A percentile compares a stretch with the other conserved stretches of the same genome.
phyloP scores from a whole-genome alignment of 2,797 vertebrate genomes.

The Xenentodon cancila region DNA sequence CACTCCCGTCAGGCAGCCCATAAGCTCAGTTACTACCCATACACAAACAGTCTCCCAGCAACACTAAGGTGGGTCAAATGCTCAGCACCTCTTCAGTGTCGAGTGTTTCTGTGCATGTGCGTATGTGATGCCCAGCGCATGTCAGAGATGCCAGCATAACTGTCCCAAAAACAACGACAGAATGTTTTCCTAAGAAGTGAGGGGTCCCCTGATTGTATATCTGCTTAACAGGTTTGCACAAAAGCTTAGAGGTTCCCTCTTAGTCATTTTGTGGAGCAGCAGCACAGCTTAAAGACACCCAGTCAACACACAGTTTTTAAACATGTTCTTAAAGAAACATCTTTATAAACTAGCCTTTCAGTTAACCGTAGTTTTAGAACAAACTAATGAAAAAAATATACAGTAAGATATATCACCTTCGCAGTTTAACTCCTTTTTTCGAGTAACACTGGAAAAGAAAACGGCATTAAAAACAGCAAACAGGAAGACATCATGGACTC shows the following conservation, averaged over 20 bases:
- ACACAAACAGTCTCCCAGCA: conserved; percentile 46
- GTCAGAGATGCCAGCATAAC: conserved; percentile 17
- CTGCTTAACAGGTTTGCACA: conserved; percentile 37
- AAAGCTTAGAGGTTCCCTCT: not conserved
- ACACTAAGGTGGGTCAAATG: conserved; percentile 23
- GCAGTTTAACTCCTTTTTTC: too few relatives aligned
- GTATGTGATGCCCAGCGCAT: conserved; percentile 14
- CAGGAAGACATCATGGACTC: too few relatives aligned
- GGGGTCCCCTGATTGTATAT: conserved; percentile 37
- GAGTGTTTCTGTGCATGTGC: conserved; percentile 33
- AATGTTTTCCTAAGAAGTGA: conserved; percentile 35
- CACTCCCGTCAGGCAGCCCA: not conserved
- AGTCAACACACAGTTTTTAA: conserved; percentile 17
- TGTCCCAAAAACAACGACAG: conserved; percentile 32
- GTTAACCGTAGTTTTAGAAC: too few relatives aligned
- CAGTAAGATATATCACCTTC: too few relatives aligned
- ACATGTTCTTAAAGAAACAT: not conserved
- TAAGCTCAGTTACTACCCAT: conserved; percentile 8
- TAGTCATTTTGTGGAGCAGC: conserved; percentile 47
- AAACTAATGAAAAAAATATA: too few relatives aligned
- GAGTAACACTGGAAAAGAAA: too few relatives aligned
- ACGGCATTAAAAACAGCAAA: too few relatives aligned
- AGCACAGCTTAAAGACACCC: conserved; percentile 32
- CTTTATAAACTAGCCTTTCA: too few relatives aligned
- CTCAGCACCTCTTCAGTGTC: conserved; percentile 26